Evolutionary conservation across 1,140 invertebrate species (phyloP), one percentile per base, ranked within the genome.

Genomic region (Chrysopa pallens): DNA sequence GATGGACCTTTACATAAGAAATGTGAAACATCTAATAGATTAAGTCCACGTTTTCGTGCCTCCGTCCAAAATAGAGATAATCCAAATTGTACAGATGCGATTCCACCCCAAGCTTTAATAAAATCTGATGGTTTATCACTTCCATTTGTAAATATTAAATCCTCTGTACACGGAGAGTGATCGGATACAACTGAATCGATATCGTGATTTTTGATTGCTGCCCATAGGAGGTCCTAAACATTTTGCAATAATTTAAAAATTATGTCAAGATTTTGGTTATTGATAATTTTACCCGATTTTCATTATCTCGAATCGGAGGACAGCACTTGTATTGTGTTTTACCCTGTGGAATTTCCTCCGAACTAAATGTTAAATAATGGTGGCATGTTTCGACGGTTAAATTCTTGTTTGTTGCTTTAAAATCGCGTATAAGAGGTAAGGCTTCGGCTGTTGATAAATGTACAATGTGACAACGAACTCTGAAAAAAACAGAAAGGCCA

Each of bases 321-420:
- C 73, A 75, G 44, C 79, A 81, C 55, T 83, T 84, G 46, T 66
- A 81, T 51, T 80, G 65, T 1, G 77, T 79, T 4, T 64, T 70
- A 4, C 65, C 66, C 29, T 66, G 57, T 8, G 72, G 73, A 15
- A 84, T 65, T 29, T 73, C 57, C 49, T 79, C 75, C 11, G 77
- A 66, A 29, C 60, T 59, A 8, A 83, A 52, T 1, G 67, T 64
- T n/a, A 84, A 58, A 55, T 83, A 83, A 54, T 83, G 80, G 43
- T 77, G 74, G 54, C 79, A 82, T 0, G 80, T 83, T 55, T 83
- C 80, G 0, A 72, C 72, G 0, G 75, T 78, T 12, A 83, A 64
- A 44, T 53, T 58, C 5, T 55, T 60, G 6, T 67, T 65, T 6
- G 52, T 49, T 23, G 51, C 42, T 45, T 68, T 68, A 8, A 66